phyloP scores from a whole-genome alignment of 2,888 invertebrate genomes.

The Eristalis intricaria region DNA sequence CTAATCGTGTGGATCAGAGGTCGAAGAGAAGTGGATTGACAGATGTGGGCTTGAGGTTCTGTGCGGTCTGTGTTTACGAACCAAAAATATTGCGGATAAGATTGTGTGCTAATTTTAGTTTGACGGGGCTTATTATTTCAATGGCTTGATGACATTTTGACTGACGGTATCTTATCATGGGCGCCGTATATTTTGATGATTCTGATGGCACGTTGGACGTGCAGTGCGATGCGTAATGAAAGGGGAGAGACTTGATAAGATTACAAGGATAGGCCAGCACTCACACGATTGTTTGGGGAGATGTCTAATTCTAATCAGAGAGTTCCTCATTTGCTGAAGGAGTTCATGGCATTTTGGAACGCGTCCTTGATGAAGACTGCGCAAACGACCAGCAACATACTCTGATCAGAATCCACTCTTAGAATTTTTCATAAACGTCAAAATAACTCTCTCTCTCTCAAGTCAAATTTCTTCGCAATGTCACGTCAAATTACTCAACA shows the following conservation, averaged over 20 bases:
- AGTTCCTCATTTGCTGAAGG: too few relatives aligned
- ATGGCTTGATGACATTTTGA: slow-evolving; percentile 14
- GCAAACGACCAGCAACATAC: too few relatives aligned
- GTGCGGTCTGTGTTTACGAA: neutral
- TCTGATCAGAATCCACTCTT: too few relatives aligned
- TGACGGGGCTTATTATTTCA: neutral
- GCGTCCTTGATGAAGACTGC: too few relatives aligned
- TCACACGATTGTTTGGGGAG: neutral
- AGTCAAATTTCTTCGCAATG: too few relatives aligned
- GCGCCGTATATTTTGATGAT: neutral
- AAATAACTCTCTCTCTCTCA: too few relatives aligned
- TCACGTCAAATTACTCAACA: too few relatives aligned
- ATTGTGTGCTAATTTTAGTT: neutral
- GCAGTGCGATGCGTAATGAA: neutral
- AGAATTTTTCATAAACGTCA: too few relatives aligned
- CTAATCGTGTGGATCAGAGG: slow-evolving; percentile 54
- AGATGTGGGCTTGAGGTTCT: slow-evolving; percentile 28
- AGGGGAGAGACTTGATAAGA: neutral
- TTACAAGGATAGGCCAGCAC: neutral
- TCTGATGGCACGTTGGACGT: neutral
- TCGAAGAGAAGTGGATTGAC: slow-evolving; percentile 35
- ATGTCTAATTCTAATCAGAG: too few relatives aligned
- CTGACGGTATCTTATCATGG: slow-evolving; percentile 14
- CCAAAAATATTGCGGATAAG: neutral
- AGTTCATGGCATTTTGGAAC: too few relatives aligned